These are phyloP conservation scores for Microcebus jonahi DNA, from an alignment of 2,113 vertebrate genomes.

Conservation along the genomic window DNA sequence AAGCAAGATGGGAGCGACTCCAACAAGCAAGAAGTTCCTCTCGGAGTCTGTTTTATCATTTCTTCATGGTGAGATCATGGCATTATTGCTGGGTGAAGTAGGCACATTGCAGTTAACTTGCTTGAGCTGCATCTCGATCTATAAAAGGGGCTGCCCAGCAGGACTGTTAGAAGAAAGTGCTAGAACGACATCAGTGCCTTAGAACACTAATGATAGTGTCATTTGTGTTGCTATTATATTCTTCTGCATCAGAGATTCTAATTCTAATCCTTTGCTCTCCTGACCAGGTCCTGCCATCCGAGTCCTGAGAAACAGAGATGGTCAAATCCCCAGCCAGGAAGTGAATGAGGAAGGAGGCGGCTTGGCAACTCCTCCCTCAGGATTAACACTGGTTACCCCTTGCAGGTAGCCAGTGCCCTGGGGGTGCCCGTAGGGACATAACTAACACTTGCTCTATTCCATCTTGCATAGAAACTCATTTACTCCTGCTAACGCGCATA, in stretches of 20 bases:
- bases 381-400: background rate
- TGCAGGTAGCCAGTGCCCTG: background rate
- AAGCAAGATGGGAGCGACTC: no score
- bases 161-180: background rate
- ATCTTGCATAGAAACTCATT: background rate
- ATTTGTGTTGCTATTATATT: background rate
- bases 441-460: background rate
- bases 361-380: background rate
- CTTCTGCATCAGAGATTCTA: background rate
- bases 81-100: background rate
- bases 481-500: background rate
- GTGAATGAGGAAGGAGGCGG: background rate
- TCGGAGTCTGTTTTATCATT: background rate
- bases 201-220: no score
- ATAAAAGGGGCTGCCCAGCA: background rate
- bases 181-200: background rate
- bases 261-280: background rate
- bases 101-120: background rate
- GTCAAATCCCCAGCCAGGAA: background rate
- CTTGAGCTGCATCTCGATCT: background rate
- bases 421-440: accelerated
- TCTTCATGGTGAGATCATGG: background rate
- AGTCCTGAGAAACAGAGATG: background rate
- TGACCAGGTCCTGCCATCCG: background rate
- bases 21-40: background rate